Conservation (phyloP, 1,140 invertebrate species). For the Hypsibius dujardini region DNA sequence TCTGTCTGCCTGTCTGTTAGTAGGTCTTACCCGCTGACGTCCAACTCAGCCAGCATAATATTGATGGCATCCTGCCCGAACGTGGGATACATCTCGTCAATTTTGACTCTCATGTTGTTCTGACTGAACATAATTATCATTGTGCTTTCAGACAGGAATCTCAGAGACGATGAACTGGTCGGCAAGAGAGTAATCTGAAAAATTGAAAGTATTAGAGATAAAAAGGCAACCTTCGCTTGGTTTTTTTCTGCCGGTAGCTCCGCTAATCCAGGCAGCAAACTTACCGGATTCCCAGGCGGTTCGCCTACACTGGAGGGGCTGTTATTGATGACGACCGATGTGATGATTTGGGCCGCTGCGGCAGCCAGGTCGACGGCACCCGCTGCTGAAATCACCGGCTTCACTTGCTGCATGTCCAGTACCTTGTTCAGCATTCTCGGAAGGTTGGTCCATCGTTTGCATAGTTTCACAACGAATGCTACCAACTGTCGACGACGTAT, state of each 20-base stretch:
- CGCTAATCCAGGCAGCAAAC: not conserved
- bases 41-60: not conserved
- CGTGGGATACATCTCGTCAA: not conserved
- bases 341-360: not conserved
- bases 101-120: not conserved
- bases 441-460: not conserved
- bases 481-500: not conserved
- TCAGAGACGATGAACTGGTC: not conserved
- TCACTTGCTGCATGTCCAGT: not conserved
- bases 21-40: not conserved
- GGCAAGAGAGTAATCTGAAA: constrained; percentile 2
- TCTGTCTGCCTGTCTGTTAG: not conserved
- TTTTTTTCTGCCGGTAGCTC: too few relatives aligned
- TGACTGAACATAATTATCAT: not conserved
- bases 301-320: not conserved
- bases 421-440: not conserved
- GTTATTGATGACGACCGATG: not conserved
- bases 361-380: not conserved
- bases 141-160: constrained; percentile 4
- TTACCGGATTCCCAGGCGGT: not conserved
- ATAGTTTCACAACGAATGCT: not conserved
- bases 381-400: not conserved
- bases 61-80: not conserved
- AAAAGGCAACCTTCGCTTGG: too few relatives aligned
- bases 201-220: not conserved